phyloP scores from a whole-genome alignment of 2,113 vertebrate species.

The Syrrhaptes paradoxus region DNA sequence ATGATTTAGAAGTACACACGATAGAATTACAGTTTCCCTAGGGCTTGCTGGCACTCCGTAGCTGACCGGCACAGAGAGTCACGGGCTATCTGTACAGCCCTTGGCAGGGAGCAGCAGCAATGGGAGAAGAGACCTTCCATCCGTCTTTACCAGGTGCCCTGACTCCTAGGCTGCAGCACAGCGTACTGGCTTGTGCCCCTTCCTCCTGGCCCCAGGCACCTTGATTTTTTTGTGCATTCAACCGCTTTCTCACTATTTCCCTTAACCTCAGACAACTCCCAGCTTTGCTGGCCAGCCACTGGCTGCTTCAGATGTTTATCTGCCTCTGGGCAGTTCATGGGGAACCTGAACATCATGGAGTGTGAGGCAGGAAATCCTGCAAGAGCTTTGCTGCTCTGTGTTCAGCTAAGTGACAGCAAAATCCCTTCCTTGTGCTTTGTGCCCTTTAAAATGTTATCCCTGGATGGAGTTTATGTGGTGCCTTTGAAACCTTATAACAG shows the following conservation, averaged over 20 bases:
- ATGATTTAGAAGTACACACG: not conserved
- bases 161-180: rapidly evolving
- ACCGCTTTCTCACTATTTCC: not conserved
- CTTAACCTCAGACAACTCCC: not conserved
- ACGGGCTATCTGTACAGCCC: not conserved
- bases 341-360: not conserved
- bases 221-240: not conserved
- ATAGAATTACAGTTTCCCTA: not conserved
- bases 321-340: not conserved
- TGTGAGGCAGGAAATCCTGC: not conserved
- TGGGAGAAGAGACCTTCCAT: not conserved
- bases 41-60: not conserved
- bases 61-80: not conserved
- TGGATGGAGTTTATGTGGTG: not conserved
- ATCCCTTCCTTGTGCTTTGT: not conserved
- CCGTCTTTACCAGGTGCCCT: rapidly evolving
- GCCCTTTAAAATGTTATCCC: not conserved
- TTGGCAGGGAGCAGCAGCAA: not conserved
- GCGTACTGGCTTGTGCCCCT: rapidly evolving
- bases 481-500: not conserved
- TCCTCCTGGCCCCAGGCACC: not conserved
- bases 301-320: not conserved
- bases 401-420: not conserved
- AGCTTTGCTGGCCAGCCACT: not conserved
- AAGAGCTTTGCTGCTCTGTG: not conserved